Conservation (phyloP, 2,113 vertebrate genomes). For the Tinamus guttatus region DNA sequence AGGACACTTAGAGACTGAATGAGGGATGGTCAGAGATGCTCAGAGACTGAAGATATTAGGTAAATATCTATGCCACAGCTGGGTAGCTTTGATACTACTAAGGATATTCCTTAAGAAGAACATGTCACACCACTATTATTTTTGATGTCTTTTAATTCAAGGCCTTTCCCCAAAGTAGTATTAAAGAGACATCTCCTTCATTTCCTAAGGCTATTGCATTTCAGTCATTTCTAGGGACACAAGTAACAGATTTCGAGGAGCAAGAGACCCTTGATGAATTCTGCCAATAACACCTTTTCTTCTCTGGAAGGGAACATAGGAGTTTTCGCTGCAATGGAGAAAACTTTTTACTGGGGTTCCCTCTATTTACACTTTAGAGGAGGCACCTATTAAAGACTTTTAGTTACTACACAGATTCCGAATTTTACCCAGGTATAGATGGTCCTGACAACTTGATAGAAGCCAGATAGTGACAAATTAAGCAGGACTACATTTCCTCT, state of each 20-base stretch:
- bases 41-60: background rate
- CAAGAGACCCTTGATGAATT: background rate
- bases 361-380: background rate
- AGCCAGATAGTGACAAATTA: constrained; percentile 19
- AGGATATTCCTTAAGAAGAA: background rate
- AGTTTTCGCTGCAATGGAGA: background rate
- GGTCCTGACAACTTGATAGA: constrained; percentile 16
- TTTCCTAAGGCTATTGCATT: background rate
- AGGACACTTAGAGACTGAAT: background rate
- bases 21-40: background rate
- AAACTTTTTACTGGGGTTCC: background rate
- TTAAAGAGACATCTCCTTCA: background rate
- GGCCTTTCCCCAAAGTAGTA: background rate
- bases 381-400: background rate
- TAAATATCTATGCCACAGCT: background rate
- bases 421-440: background rate
- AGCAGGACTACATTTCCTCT: background rate
- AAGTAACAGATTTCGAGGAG: background rate
- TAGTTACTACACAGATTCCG: background rate
- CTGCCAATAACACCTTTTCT: background rate
- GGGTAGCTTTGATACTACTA: background rate
- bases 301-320: background rate
- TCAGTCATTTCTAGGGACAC: background rate
- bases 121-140: background rate
- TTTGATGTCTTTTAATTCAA: background rate